A percentile compares a stretch with the other conserved stretches of the same genome.
Conservation (phyloP, 2,797 vertebrate genomes). For the Dicrostonyx torquatus region DNA sequence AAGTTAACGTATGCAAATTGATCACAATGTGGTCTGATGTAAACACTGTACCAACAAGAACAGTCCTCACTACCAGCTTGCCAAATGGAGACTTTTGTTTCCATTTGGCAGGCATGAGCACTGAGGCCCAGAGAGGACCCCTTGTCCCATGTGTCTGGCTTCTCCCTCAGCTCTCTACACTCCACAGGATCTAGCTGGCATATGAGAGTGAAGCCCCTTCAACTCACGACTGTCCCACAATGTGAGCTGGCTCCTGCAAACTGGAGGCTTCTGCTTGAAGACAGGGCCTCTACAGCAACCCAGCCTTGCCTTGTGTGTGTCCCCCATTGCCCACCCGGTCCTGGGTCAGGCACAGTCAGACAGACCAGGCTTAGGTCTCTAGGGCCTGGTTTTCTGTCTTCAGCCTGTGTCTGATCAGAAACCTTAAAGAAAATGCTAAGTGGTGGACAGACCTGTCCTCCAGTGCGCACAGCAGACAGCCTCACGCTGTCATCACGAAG, state of each 20-base stretch:
- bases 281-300: rapidly evolving
- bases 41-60: background rate
- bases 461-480: rapidly evolving
- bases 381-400: rapidly evolving
- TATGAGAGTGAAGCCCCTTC: background rate
- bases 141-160: background rate
- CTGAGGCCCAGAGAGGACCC: too few relatives aligned
- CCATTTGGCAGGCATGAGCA: background rate
- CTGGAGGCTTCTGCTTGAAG: background rate
- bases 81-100: background rate
- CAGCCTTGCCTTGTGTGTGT: background rate
- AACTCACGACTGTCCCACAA: background rate
- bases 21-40: background rate
- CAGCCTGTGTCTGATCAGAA: rapidly evolving
- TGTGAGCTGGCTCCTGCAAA: background rate
- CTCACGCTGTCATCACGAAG: background rate
- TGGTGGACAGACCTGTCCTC: rapidly evolving
- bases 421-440: rapidly evolving
- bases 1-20: background rate
- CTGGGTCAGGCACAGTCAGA: rapidly evolving
- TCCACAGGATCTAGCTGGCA: background rate
- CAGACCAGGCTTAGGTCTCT: rapidly evolving
- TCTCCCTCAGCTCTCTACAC: background rate
- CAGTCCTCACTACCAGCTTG: background rate
- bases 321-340: rapidly evolving